Conservation (phyloP, 2,888 invertebrate species). For the Pyrgus malvae region DNA sequence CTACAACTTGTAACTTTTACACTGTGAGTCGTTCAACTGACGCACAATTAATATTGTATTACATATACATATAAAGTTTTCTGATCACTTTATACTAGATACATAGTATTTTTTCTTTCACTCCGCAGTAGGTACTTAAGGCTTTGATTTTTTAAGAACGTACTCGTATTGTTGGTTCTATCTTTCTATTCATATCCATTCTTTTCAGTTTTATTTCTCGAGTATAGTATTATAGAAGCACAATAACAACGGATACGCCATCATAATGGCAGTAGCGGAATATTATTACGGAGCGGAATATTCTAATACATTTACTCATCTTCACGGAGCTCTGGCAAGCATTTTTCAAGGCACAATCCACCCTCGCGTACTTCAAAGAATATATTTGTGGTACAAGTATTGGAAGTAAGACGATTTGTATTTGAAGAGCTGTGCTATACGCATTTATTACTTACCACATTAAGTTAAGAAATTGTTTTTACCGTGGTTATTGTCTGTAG, state of each 20-base stretch:
- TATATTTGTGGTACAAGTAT: slow-evolving; percentile 45
- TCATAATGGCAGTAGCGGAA: slow-evolving; percentile 12
- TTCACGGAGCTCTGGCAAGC: slow-evolving; percentile 53
- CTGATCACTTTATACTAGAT: too few species aligned
- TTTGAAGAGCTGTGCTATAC: not conserved
- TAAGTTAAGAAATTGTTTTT: too few species aligned
- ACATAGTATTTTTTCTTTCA: too few species aligned
- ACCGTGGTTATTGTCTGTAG: too few species aligned
- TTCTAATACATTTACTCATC: slow-evolving; percentile 39
- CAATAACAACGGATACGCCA: not conserved
- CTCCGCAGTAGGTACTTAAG: too few species aligned
- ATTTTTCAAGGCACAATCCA: slow-evolving; percentile 75
- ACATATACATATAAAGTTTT: too few species aligned
- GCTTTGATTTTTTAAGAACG: not conserved
- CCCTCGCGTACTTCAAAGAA: slow-evolving; percentile 62
- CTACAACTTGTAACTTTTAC: too few species aligned
- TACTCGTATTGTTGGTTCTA: too few species aligned
- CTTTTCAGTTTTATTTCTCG: not conserved
- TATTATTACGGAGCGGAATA: slow-evolving; percentile 22
- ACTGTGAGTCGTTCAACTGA: too few species aligned
- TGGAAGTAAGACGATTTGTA: slow-evolving; percentile 3
- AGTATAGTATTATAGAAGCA: not conserved
- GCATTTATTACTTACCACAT: too few species aligned
- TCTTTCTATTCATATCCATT: not conserved
- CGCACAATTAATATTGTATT: too few species aligned